Percentiles rank a stretch among this genome's conserved stretches.
Conservation (phyloP, 2,113 vertebrate species). For the Mus pahari region DNA sequence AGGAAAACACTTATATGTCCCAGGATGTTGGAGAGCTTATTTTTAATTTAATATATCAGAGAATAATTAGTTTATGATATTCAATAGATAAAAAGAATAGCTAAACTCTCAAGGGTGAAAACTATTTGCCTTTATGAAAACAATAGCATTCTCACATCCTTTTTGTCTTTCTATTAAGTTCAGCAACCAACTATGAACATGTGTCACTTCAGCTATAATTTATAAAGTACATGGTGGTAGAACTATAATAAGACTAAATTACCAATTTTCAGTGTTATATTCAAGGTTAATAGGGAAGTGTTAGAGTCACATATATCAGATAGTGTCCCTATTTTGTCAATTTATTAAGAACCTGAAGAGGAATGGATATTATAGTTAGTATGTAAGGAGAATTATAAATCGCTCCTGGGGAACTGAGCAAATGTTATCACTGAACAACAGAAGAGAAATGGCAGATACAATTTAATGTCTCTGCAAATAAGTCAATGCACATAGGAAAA, state of each 20-base stretch:
- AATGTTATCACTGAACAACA: constrained; percentile 60
- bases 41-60: constrained; percentile 44
- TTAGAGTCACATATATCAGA: not conserved
- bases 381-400: constrained; percentile 33
- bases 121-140: constrained; percentile 9
- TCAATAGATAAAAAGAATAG: not conserved
- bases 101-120: not conserved
- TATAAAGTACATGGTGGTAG: constrained; percentile 41
- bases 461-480: constrained; percentile 57
- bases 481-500: not conserved
- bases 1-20: not conserved
- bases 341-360: constrained; percentile 67
- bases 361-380: constrained; percentile 50
- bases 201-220: not conserved
- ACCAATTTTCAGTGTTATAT: not conserved
- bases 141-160: not conserved
- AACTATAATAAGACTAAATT: constrained; percentile 64
- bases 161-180: not conserved
- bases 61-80: constrained; percentile 17
- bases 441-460: constrained; percentile 67
- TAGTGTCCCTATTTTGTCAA: constrained; percentile 22
- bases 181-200: not conserved
- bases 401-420: constrained; percentile 31
- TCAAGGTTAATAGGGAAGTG: constrained; percentile 1
- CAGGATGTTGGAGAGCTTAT: constrained; percentile 10